phyloP scores from a whole-genome alignment of 2,888 invertebrate species.

The Acronicta psi region DNA sequence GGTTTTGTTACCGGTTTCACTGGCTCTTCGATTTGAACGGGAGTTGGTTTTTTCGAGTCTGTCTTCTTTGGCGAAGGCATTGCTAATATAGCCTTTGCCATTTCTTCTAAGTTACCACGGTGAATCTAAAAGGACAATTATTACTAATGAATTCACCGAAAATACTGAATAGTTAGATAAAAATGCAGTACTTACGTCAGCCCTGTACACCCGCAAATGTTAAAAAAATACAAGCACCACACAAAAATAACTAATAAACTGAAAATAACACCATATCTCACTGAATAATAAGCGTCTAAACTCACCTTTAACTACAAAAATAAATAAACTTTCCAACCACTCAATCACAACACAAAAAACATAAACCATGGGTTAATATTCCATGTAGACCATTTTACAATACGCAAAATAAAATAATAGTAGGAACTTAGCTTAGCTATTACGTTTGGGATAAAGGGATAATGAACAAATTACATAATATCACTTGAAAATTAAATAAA shows the following conservation, averaged over 20 bases:
- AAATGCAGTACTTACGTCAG: constrained; percentile 50
- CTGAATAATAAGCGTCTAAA: constrained; percentile 46
- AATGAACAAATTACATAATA: background rate
- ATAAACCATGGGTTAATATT: constrained; percentile 40
- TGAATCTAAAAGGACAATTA: constrained; percentile 84
- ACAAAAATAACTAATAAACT: constrained; percentile 49
- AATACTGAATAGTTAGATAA: constrained; percentile 22
- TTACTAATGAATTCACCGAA: constrained; percentile 27
- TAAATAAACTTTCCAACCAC: constrained; percentile 36
- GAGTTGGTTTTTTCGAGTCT: constrained; percentile 71
- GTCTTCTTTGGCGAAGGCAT: constrained; percentile 81
- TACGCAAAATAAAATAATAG: constrained; percentile 26
- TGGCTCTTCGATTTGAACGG: constrained; percentile 69
- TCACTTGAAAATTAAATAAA: constrained; percentile 7
- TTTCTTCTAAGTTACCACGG: constrained; percentile 87
- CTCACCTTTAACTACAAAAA: constrained; percentile 33
- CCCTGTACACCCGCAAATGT: constrained; percentile 51
- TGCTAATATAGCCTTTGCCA: constrained; percentile 80
- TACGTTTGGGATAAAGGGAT: constrained; percentile 1
- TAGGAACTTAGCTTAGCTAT: too few species aligned
- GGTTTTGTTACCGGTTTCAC: constrained; percentile 63
- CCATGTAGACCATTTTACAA: constrained; percentile 29
- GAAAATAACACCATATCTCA: constrained; percentile 51
- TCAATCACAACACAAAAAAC: constrained; percentile 46
- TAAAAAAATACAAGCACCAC: constrained; percentile 56